Conservation (phyloP, 1,140 invertebrate genomes). For the Olivierus martensii region DNA sequence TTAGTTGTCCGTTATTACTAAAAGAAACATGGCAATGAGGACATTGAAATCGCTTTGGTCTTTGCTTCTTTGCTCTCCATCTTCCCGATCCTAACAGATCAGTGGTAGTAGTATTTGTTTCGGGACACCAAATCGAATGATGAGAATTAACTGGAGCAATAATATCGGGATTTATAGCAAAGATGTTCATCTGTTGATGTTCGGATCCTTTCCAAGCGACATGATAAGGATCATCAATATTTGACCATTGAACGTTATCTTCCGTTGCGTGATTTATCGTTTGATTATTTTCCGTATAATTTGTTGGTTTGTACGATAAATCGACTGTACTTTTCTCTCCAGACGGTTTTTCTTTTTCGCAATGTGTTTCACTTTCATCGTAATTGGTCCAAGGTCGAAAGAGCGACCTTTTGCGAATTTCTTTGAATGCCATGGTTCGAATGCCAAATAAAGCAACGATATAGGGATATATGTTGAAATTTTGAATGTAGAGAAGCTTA, state of each 20-base stretch:
- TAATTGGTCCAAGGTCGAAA: conserved; percentile 9
- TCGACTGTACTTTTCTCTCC: neutral
- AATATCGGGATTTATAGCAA: neutral
- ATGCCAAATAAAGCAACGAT: too few relatives aligned
- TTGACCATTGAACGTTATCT: neutral
- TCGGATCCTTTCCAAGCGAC: neutral
- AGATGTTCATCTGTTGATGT: neutral
- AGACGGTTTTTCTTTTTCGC: neutral
- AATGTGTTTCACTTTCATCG: too few relatives aligned
- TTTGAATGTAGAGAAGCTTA: too few relatives aligned
- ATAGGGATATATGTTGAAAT: too few relatives aligned
- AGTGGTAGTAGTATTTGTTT: neutral
- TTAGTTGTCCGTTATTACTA: conserved; percentile 83
- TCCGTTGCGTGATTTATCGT: neutral
- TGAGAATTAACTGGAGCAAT: neutral
- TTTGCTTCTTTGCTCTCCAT: conserved; percentile 44
- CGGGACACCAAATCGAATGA: neutral
- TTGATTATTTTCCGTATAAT: neutral
- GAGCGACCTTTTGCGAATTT: conserved; percentile 17
- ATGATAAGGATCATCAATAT: neutral
- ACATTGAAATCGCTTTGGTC: conserved; percentile 78
- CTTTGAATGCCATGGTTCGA: conserved; percentile 15
- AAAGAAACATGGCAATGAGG: conserved; percentile 77
- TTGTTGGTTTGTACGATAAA: neutral
- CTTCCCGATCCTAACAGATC: neutral